Evolutionary conservation across 2,888 invertebrate genomes (phyloP).

Genomic region (Plebejus melissa): DNA sequence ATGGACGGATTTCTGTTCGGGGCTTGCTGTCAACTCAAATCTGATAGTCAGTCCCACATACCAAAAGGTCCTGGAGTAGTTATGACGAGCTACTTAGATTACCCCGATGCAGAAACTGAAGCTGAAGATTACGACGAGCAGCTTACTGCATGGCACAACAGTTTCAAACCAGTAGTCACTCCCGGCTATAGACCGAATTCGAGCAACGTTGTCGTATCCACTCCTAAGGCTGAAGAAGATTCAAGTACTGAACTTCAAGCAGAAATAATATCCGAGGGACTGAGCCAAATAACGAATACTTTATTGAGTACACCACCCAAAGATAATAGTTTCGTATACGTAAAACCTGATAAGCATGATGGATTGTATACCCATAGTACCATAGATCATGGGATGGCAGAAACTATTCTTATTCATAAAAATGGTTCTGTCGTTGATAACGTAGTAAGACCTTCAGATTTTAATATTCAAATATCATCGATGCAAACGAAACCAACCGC

Average conservation of each 20-base stretch:
- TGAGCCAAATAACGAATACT: conserved; percentile 77
- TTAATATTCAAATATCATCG: conserved; percentile 67
- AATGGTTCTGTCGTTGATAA: conserved; percentile 78
- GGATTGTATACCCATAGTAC: conserved; percentile 71
- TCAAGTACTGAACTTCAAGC: conserved; percentile 57
- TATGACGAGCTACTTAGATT: conserved; percentile 71
- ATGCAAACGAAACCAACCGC: conserved; percentile 72
- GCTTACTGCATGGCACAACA: conserved; percentile 65
- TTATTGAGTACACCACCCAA: conserved; percentile 67
- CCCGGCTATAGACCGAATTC: conserved; percentile 66
- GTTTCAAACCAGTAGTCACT: conserved; percentile 69
- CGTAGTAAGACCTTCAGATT: conserved; percentile 72
- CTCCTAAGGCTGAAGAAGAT: conserved; percentile 49
- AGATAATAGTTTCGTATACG: conserved; percentile 57
- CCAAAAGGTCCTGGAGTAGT: conserved; percentile 73
- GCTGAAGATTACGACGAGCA: conserved; percentile 63
- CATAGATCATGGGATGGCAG: conserved; percentile 80
- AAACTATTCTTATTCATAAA: conserved; percentile 80
- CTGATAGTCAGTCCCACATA: conserved; percentile 69
- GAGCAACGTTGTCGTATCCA: conserved; percentile 43
- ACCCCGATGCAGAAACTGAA: conserved; percentile 60
- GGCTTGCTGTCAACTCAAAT: conserved; percentile 88
- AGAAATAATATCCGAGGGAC: conserved; percentile 77
- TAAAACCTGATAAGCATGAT: conserved; percentile 61
- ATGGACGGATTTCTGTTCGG: conserved; percentile 96